Evolutionary conservation across 2,113 vertebrate genomes (phyloP).

Genomic region (Erythrocebus patas): DNA sequence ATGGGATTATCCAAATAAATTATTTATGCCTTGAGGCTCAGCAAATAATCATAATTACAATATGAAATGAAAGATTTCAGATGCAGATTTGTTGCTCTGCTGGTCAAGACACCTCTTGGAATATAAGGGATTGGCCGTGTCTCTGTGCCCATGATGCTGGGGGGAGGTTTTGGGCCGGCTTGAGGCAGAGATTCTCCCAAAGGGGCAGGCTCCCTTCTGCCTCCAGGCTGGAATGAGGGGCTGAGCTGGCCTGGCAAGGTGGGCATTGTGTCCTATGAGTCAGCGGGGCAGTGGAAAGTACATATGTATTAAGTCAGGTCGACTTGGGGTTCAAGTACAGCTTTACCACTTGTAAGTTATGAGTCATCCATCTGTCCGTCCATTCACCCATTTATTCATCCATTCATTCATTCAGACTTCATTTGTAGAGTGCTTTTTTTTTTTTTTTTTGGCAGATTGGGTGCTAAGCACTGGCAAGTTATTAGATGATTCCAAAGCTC

Average conservation of each 20-base stretch:
- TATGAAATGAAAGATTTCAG: constrained; percentile 75
- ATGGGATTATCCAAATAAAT: constrained; percentile 84
- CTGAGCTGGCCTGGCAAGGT: neutral
- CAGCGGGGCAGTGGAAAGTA: neutral
- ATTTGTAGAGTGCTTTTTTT: neutral
- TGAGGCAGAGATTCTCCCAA: neutral
- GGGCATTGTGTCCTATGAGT: neutral
- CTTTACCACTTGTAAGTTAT: neutral
- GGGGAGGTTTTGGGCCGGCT: neutral
- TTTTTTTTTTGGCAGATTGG: neutral
- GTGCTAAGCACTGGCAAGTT: neutral
- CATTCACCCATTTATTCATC: neutral
- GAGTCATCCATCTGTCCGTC: neutral
- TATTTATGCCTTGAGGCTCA: constrained; percentile 83
- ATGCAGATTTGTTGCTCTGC: constrained; percentile 50
- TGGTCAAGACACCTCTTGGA: neutral
- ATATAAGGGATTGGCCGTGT: neutral
- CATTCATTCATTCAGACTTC: neutral
- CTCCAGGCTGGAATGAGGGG: neutral
- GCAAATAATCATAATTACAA: constrained; percentile 82
- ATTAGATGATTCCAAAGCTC: neutral
- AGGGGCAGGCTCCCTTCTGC: neutral
- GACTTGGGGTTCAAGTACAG: neutral
- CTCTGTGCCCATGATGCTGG: neutral
- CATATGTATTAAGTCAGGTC: neutral